Evolutionary conservation across 2,797 vertebrate species (phyloP), one percentile per base, ranked within the genome.

Genomic region (Helarctos malayanus): DNA sequence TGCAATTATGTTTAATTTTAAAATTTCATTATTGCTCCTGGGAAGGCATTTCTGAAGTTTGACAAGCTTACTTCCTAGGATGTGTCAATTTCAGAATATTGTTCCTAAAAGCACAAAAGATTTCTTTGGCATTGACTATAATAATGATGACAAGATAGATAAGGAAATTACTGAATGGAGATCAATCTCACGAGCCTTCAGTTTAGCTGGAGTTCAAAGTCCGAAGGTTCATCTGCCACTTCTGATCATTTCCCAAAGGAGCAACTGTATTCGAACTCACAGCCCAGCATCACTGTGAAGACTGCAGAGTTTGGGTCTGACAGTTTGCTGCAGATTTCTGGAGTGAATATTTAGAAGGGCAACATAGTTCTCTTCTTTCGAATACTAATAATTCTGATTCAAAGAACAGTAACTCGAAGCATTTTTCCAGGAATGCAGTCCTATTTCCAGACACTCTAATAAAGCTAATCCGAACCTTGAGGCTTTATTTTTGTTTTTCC

Each of bases 401-500:
- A 86, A 91, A 57, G 52, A 93, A 12, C 16, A 92, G 81, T 35
- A 85, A 92, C 32, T 83, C 1, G 1, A 92, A 94, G 56, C 2
- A 2, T 78, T 95, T 97, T 93, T 75, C 81, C 80, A 65, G 76
- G 49, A 88, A 84, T 12, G 10, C n/a, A 83, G 61, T 57, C 79
- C 92, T 94, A 84, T 89, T 97, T 97, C 88, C 47, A 97, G 75
- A 27, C 61, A 86, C 32, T 82, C 45, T 95, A 82, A 95, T 93
- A 80, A 68, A 96, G 69, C 76, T 95, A 89, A 96, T 96, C 18
- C 11, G 83, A 97, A 80, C 29, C 78, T 92, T 49, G 57, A 45
- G 93, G 91, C 76, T 80, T 93, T 81, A 90, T 79, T 97, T 96
- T 97, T 91, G 84, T 96, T 97, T 93, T 81, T 41, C 86, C 97